Percentiles rank a stretch among this genome's conserved stretches.
phyloP scores from a whole-genome alignment of 1,140 invertebrate species.

The Anoplophora glabripennis region DNA sequence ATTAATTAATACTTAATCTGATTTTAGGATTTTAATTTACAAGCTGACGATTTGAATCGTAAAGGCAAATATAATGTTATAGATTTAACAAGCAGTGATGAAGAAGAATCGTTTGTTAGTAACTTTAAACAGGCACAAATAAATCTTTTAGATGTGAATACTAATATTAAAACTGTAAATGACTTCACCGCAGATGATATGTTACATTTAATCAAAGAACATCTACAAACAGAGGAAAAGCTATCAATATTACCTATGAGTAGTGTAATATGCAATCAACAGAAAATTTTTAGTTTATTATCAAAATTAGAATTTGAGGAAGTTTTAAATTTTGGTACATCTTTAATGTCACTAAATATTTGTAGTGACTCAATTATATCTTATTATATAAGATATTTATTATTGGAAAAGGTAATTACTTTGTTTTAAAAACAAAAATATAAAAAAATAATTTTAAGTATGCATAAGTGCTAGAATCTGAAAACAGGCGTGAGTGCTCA shows the following conservation, averaged over 20 bases:
- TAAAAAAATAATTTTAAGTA: neutral
- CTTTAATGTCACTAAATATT: slow-evolving; percentile 4
- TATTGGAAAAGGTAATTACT: slow-evolving; percentile 23
- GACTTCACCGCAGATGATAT: slow-evolving; percentile 12
- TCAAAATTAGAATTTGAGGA: slow-evolving; percentile 14
- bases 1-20: neutral
- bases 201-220: slow-evolving; percentile 19
- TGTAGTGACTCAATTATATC: slow-evolving; percentile 13
- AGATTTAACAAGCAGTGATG: slow-evolving; percentile 20
- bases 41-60: neutral
- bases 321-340: slow-evolving; percentile 14
- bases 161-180: neutral
- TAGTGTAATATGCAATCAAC: neutral
- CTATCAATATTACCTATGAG: slow-evolving; percentile 15
- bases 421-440: too few species aligned
- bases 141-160: neutral
- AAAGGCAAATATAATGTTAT: slow-evolving; percentile 9
- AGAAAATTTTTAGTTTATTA: slow-evolving; percentile 16
- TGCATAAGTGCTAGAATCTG: neutral
- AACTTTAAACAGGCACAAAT: neutral
- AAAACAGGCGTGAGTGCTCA: too few species aligned
- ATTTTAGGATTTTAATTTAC: neutral
- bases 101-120: slow-evolving; percentile 1
- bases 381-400: slow-evolving; percentile 14
- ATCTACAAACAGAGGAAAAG: slow-evolving; percentile 16